A percentile compares a stretch with the other conserved stretches of the same genome.
Evolutionary conservation across 1,140 invertebrate genomes (phyloP).

Genomic region (Danaus melanippus): DNA sequence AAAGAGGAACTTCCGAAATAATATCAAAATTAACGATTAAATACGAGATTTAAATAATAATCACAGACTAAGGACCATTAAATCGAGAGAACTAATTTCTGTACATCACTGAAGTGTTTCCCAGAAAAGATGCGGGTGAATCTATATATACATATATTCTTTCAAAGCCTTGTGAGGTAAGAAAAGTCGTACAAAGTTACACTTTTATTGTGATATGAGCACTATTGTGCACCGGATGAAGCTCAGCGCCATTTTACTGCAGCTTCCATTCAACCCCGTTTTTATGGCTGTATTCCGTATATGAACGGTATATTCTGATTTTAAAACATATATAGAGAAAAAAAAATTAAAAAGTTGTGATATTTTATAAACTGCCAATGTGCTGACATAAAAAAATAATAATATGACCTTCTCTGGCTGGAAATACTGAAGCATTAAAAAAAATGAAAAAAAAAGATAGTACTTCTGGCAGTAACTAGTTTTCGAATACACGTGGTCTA

Average conservation of each 20-base stretch:
- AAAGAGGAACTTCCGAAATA: too few species aligned
- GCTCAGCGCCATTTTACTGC: constrained; percentile 41
- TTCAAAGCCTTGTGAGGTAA: constrained; percentile 37
- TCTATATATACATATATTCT: constrained; percentile 23
- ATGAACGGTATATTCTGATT: too few species aligned
- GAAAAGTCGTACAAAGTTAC: constrained; percentile 54
- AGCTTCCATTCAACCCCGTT: constrained; percentile 10
- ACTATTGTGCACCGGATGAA: constrained; percentile 41
- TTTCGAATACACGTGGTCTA: too few species aligned
- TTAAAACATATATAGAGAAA: too few species aligned
- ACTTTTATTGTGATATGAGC: constrained; percentile 49
- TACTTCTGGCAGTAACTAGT: too few species aligned
- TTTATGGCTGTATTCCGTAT: too few species aligned
- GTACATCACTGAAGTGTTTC: constrained; percentile 23
- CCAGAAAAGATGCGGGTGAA: constrained; percentile 30
- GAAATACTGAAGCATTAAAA: too few species aligned
- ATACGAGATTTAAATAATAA: not conserved
- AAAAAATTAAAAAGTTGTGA: too few species aligned
- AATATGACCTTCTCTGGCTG: too few species aligned
- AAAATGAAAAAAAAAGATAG: too few species aligned
- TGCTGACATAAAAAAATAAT: too few species aligned
- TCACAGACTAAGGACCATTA: not conserved
- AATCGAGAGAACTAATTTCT: constrained; percentile 22
- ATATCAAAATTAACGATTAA: constrained; percentile 1
- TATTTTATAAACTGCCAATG: too few species aligned